These are phyloP conservation scores for Herpailurus yagouaroundi DNA, from an alignment of 2,113 vertebrate species.

Conservation along the genomic window DNA sequence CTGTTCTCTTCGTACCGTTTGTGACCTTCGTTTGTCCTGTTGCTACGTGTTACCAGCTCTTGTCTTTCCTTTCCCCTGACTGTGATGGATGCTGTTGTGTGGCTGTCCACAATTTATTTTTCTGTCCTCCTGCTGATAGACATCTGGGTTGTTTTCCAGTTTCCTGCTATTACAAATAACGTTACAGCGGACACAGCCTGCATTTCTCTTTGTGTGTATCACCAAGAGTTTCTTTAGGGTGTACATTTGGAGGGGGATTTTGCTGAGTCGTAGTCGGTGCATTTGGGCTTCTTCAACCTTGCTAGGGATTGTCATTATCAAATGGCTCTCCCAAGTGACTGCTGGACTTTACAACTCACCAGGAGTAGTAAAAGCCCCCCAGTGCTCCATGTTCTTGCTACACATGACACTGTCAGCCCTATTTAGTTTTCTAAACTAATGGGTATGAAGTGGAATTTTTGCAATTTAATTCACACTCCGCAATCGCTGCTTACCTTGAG, in stretches of 20 bases:
- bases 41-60: neutral
- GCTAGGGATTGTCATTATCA: neutral
- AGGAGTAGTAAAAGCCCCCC: neutral
- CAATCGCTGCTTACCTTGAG: neutral
- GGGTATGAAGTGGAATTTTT: neutral
- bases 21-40: neutral
- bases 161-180: slow-evolving; percentile 28
- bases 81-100: neutral
- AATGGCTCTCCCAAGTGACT: neutral
- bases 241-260: neutral
- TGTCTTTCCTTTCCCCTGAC: neutral
- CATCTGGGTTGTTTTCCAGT: neutral
- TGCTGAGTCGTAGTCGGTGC: neutral
- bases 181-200: neutral
- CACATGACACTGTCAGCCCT: slow-evolving; percentile 10
- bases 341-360: neutral
- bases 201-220: slow-evolving; percentile 17
- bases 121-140: neutral
- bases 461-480: neutral
- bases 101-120: neutral
- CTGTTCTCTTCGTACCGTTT: neutral
- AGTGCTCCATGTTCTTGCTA: neutral
- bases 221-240: neutral
- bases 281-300: neutral
- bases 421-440: slow-evolving; percentile 33